These are phyloP conservation scores for Delichon dasypus DNA, from an alignment of 2,797 vertebrate genomes.

Conservation along the genomic window DNA sequence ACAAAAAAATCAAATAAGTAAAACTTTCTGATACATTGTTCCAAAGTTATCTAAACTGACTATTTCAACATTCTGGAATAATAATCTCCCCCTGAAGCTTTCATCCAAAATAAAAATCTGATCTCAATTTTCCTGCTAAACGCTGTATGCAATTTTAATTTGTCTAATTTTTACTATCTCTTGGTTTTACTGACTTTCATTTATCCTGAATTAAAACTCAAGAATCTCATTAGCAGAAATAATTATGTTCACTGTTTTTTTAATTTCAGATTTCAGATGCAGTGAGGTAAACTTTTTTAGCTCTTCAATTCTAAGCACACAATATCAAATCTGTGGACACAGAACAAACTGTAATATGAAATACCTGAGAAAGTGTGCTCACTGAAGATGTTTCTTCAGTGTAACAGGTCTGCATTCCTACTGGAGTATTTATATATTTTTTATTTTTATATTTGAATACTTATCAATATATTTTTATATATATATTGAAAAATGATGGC, in stretches of 20 bases:
- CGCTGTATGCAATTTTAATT: background rate
- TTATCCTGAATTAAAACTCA: background rate
- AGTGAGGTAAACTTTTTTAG: background rate
- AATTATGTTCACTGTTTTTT: background rate
- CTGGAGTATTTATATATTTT: background rate
- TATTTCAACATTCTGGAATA: background rate
- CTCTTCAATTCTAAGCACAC: background rate
- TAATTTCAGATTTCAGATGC: background rate
- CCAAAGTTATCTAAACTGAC: background rate
- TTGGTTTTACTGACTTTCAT: background rate
- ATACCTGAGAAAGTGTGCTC: background rate
- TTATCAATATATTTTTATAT: background rate
- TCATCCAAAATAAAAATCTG: background rate
- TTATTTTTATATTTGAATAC: background rate
- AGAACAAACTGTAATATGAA: background rate
- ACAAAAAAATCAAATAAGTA: background rate
- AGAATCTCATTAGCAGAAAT: background rate
- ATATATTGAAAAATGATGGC: background rate
- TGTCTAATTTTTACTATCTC: background rate
- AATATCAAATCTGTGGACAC: background rate
- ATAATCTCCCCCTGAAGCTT: background rate
- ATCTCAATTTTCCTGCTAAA: background rate
- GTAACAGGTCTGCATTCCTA: background rate
- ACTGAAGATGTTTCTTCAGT: background rate
- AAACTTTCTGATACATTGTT: background rate